These are phyloP conservation scores for Tethya wilhelma DNA, from an alignment of 37 sponge, comb jelly and placozoan genomes.

Conservation along the genomic window DNA sequence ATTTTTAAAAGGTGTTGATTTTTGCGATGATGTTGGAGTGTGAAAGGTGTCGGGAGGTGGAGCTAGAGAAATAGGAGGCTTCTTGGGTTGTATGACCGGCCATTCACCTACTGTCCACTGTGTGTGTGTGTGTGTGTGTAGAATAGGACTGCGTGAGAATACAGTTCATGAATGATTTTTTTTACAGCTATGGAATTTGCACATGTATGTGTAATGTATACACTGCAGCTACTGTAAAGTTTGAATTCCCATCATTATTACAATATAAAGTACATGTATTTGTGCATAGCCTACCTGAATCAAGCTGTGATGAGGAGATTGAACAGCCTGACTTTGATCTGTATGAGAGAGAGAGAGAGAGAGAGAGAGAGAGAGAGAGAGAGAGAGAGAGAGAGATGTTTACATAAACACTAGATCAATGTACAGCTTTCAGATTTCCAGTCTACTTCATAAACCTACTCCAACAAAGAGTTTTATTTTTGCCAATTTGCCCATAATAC, in stretches of 20 bases:
- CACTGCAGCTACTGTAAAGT: too few species aligned
- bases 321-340: conserved; percentile 12
- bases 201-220: background rate
- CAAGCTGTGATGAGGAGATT: conserved; percentile 14
- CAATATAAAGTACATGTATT: background rate
- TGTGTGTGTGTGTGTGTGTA: background rate
- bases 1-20: too few species aligned
- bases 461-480: too few species aligned
- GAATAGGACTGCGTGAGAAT: too few species aligned
- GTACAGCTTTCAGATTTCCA: too few species aligned
- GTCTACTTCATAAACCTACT: too few species aligned
- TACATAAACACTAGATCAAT: too few species aligned
- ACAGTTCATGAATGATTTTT: background rate
- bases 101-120: conserved; percentile 83
- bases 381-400: background rate
- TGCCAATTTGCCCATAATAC: too few species aligned
- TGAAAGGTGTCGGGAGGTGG: too few species aligned
- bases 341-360: background rate
- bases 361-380: background rate
- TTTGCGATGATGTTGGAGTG: too few species aligned
- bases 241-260: too few species aligned
- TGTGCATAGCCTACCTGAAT: conserved; percentile 9
- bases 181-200: background rate
- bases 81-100: conserved; percentile 33
- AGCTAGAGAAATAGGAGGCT: background rate